phyloP scores from a whole-genome alignment of 2,113 vertebrate species.

The Pomatostomus ruficeps region DNA sequence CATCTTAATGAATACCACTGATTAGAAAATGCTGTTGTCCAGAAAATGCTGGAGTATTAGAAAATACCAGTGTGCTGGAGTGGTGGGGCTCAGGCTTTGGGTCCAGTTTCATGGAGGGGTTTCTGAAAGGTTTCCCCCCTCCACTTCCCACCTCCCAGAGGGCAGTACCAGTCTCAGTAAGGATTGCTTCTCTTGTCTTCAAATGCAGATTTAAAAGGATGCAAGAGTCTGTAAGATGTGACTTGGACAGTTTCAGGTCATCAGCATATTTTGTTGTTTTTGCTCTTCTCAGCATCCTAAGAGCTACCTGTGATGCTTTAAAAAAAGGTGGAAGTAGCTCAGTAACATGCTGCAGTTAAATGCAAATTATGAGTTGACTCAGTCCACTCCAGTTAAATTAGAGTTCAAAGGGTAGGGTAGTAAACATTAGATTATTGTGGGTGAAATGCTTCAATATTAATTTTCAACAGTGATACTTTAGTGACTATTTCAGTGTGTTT shows the following conservation, averaged over 20 bases:
- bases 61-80: neutral
- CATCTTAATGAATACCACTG: slow-evolving; percentile 13
- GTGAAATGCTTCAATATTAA: neutral
- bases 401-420: neutral
- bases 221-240: neutral
- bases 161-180: neutral
- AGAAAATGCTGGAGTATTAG: too few species aligned
- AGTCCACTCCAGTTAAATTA: neutral
- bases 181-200: neutral
- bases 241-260: neutral
- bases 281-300: neutral
- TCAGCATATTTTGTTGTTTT: neutral
- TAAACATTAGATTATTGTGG: neutral
- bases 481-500: neutral
- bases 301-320: neutral
- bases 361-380: neutral
- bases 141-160: neutral
- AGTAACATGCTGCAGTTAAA: neutral
- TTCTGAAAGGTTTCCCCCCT: neutral
- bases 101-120: neutral
- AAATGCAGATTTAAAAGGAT: neutral
- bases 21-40: neutral
- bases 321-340: neutral
- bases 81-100: neutral
- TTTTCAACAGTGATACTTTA: neutral